Percentiles rank a stretch among this genome's conserved stretches.
Conservation (phyloP, 2,888 invertebrate species). For the Athalia circularis region DNA sequence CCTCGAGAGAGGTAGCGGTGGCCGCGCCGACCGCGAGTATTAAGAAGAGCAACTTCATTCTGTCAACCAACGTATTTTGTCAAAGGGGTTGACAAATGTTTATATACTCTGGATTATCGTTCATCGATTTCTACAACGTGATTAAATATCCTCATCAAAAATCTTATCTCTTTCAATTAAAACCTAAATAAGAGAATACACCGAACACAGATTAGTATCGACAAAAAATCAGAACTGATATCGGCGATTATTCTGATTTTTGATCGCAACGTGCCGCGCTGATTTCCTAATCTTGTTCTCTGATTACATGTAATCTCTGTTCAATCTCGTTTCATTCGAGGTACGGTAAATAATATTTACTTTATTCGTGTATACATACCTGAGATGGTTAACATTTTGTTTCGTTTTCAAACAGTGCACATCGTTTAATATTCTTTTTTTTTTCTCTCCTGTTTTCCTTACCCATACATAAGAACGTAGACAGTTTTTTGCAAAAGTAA, state of each 20-base stretch:
- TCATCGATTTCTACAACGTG: conserved; percentile 8
- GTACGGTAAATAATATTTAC: too few species aligned
- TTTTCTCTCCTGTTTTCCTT: too few species aligned
- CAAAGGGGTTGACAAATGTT: neutral
- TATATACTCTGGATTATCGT: conserved; percentile 14
- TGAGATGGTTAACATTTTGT: too few species aligned
- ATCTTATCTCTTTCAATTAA: conserved; percentile 1
- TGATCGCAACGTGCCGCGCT: neutral
- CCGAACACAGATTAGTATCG: neutral
- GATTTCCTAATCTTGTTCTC: too few species aligned
- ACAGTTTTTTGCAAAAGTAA: too few species aligned
- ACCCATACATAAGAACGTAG: too few species aligned
- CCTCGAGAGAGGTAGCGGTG: conserved; percentile 40
- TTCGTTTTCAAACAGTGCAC: too few species aligned
- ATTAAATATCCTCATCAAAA: neutral
- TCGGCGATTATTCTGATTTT: neutral
- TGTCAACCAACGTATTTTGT: conserved; percentile 34
- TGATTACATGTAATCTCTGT: too few species aligned
- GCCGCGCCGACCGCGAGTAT: conserved; percentile 49
- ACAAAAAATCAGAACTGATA: neutral
- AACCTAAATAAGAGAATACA: neutral
- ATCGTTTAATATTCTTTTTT: too few species aligned
- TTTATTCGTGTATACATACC: too few species aligned
- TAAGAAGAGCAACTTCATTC: conserved; percentile 54
- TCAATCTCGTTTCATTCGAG: too few species aligned